These are phyloP conservation scores for Notolabrus celidotus DNA, from an alignment of 2,797 vertebrate genomes.

Conservation along the genomic window DNA sequence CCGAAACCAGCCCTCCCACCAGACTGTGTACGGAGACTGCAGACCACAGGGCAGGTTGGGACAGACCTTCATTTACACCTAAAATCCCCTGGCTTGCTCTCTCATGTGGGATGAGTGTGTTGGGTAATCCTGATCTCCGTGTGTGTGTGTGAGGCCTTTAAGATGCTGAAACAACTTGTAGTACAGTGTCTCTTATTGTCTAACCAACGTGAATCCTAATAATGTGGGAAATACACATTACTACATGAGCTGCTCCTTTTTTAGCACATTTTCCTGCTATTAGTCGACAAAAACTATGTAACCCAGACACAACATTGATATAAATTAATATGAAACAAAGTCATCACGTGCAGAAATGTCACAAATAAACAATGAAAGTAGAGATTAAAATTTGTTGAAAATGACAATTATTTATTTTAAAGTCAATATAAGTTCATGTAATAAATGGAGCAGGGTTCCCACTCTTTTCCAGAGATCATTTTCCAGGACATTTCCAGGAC, in stretches of 20 bases:
- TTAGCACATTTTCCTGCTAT: not conserved
- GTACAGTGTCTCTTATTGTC: not conserved
- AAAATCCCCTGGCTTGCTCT: conserved; percentile 33
- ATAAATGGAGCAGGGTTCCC: too few relatives aligned
- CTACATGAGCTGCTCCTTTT: not conserved
- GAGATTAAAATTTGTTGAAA: too few relatives aligned
- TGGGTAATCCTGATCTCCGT: conserved; percentile 45
- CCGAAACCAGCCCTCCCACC: conserved; percentile 72
- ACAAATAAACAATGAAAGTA: not conserved
- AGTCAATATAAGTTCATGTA: too few relatives aligned
- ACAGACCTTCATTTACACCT: conserved; percentile 66
- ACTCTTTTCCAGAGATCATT: too few relatives aligned
- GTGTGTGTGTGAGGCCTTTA: conserved; percentile 2
- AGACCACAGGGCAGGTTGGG: conserved; percentile 69
- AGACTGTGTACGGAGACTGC: conserved; percentile 51
- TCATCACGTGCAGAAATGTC: not conserved
- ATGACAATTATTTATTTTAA: too few relatives aligned
- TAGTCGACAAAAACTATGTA: not conserved
- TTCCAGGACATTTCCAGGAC: too few relatives aligned
- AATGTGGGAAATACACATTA: too few relatives aligned
- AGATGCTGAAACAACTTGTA: conserved; percentile 3
- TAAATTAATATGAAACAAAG: not conserved
- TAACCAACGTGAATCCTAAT: not conserved
- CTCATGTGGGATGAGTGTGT: conserved; percentile 9
- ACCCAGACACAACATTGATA: not conserved